Evolutionary conservation across 1,140 invertebrate genomes (phyloP), one percentile per base, ranked within the genome.

Genomic region (Aradophagus sp.): DNA sequence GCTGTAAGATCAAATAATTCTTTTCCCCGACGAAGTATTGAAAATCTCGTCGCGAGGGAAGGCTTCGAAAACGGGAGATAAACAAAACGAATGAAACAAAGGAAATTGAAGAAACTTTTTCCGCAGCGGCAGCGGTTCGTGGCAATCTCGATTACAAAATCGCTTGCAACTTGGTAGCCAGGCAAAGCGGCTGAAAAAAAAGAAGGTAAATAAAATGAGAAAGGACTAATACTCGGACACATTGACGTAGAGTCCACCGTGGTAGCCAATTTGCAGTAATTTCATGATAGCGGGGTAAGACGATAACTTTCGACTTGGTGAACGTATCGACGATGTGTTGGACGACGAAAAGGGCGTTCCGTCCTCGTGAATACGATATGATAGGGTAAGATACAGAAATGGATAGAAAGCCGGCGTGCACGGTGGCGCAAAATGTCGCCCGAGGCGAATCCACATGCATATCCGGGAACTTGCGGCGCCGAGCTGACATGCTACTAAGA

Each of bases 211-310:
- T n/a, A n/a, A n/a, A n/a, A n/a, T n/a, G n/a, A n/a, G n/a, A n/a
- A n/a, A n/a, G n/a, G n/a, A n/a, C n/a, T n/a, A 23, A 23, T 23
- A 5, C 20, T 23, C 20, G 20, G 20, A 23, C n/a, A n/a, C n/a
- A n/a, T n/a, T n/a, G n/a, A n/a, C n/a, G n/a, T n/a, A n/a, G n/a
- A n/a, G n/a, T n/a, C n/a, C n/a, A n/a, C n/a, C n/a, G n/a, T n/a
- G 23, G 26, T 42, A 55, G 56, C 42, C 66, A 56, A 70, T 62
- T 70, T 70, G 50, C 66, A 62, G 44, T 70, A 70, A 62, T 56
- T 70, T 56, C 45, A 50, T 27, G 50, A 42, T 38, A 35, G 36
- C 36, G 15, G 8, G 15, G 13, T 16, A n/a, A 44, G n/a, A 13
- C 42, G 13, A 56, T 58, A 56, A 52, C 20, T 63, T 13, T n/a